phyloP scores from a whole-genome alignment of 2,888 invertebrate genomes.

The Teleogryllus oceanicus region DNA sequence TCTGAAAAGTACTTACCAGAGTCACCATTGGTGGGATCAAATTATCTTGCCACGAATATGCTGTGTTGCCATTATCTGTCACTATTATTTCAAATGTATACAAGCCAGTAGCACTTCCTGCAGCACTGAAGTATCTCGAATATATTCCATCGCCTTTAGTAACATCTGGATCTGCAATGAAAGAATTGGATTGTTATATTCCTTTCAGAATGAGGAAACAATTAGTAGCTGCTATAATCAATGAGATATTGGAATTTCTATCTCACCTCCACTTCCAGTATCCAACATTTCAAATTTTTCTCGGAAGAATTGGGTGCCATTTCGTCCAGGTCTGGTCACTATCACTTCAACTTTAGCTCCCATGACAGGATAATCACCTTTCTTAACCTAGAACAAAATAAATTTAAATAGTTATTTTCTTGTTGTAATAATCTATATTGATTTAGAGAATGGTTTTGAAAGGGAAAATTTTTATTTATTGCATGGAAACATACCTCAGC shows the following conservation, averaged over 20 bases:
- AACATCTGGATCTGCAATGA: constrained; percentile 57
- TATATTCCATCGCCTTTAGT: constrained; percentile 63
- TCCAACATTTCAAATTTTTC: constrained; percentile 54
- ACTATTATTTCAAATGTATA: constrained; percentile 54
- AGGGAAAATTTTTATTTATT: background rate
- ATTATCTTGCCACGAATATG: constrained; percentile 50
- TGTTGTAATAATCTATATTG: background rate
- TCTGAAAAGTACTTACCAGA: constrained; percentile 22
- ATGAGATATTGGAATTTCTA: background rate
- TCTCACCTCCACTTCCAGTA: constrained; percentile 54
- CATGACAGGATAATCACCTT: constrained; percentile 55
- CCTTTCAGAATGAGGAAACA: background rate
- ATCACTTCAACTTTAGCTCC: constrained; percentile 57
- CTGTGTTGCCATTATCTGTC: constrained; percentile 55
- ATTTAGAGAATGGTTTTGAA: background rate
- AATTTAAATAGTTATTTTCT: constrained; percentile 18
- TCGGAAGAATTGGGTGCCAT: constrained; percentile 40
- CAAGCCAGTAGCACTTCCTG: constrained; percentile 46
- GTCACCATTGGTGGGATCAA: constrained; percentile 1
- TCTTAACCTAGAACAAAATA: constrained; percentile 44
- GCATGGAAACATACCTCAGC: constrained; percentile 47
- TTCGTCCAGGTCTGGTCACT: constrained; percentile 44
- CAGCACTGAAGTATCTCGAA: constrained; percentile 54
- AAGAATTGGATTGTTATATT: background rate
- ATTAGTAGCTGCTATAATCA: background rate